Base-by-base conservation (phyloP, 2,113 vertebrate genomes). In the Catharus minimus region DNA sequence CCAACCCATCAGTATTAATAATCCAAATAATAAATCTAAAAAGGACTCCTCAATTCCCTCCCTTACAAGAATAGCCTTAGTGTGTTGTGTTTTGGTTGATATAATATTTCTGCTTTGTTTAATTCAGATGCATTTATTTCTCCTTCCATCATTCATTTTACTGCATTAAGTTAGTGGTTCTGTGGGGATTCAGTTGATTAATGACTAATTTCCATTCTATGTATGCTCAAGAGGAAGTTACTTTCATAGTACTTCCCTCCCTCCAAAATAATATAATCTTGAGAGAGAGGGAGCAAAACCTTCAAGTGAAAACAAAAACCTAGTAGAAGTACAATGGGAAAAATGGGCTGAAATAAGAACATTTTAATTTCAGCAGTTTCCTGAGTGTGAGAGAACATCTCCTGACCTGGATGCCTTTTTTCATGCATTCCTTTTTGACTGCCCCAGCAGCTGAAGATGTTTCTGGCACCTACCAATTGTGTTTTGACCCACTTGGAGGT, bases 1-100 rank as follows among this genome's bases (percentile, higher is more conserved):
- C 43, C 74, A 95, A 41, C 50, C 80, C 50, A 96, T 98, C 97
- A 97, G 92, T 97, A 95, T 96, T 96, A 97, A 96, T 97, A 97
- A 92, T 88, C 78, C 95, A 93, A 96, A 90, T 96, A 97, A 96
- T 94, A 95, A 80, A 96, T 93, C 90, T 93, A 32, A 92, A 81
- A 81, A 83, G 13, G 20, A 69, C 65, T 80, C n/a, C 19, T 46
- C 39, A 82, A 30, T 65, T 69, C 33, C n/a, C 67, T 38, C 36
- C 55, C 39, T 81, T 57, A 56, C 69, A 69, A 77, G 62, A 92
- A 89, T 50, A 89, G 81, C 71, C 60, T 92, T 15, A 47, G 14
- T 61, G 43, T 56, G 76, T 75, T 93, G n/a, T 89, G 46, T 88
- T 96, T 84, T 73, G 22, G 28, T 74, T 92, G 38, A 72, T 91